Conservation (phyloP, 2,113 vertebrate genomes). For the Pituophis catenifer region DNA sequence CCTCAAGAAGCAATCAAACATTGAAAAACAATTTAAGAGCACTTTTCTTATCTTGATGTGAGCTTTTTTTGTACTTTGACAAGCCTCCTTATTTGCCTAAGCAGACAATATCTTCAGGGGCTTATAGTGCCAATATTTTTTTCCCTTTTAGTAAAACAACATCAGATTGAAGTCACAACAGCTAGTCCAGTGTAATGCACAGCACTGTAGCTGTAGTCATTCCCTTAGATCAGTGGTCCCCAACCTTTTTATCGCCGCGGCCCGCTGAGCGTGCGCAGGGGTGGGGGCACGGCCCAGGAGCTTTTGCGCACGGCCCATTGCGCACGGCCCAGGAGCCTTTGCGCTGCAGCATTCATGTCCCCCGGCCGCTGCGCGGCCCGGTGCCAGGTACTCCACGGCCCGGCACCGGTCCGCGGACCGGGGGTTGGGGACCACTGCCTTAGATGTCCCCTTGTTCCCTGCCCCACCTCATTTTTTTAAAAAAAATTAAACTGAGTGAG, state of each 20-base stretch:
- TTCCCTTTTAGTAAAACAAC: neutral
- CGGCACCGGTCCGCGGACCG: too few species aligned
- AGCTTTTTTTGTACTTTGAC: neutral
- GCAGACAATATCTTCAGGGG: neutral
- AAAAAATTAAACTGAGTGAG: neutral
- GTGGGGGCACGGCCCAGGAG: too few species aligned
- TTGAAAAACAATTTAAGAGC: neutral
- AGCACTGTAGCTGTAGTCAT: neutral
- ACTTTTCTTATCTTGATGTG: neutral
- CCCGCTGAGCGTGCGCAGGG: too few species aligned
- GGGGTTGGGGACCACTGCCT: too few species aligned
- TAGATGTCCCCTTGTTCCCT: neutral
- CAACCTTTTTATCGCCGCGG: too few species aligned
- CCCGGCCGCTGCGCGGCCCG: too few species aligned
- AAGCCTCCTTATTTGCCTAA: neutral
- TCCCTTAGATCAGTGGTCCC: neutral
- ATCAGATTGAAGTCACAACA: neutral
- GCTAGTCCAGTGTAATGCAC: neutral
- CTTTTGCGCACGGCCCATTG: too few species aligned
- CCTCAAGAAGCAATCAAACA: neutral
- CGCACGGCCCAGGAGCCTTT: too few species aligned
- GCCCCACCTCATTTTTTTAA: neutral
- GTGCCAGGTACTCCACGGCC: too few species aligned
- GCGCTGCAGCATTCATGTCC: too few species aligned
- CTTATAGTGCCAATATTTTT: neutral